Evolutionary conservation across 2,797 vertebrate genomes (phyloP), one percentile per base, ranked within the genome.

Genomic region (Leptatherina wallacei): DNA sequence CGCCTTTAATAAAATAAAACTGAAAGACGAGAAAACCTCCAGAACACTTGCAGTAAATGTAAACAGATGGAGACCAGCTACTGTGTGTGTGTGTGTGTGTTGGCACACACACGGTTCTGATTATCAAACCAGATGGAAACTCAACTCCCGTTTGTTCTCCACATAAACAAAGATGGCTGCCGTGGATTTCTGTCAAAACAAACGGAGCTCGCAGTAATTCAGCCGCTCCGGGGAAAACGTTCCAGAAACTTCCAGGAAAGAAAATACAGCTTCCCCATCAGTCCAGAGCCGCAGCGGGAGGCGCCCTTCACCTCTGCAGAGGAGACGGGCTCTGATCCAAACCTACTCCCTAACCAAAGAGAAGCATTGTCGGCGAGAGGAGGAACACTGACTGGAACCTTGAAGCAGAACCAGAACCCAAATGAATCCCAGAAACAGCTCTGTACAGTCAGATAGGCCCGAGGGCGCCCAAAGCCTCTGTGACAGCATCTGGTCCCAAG

Each of bases 71-170:
- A 79, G 77, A 84, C 72, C 84, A 71, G 85, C 85, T 85, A 59
- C 82, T 56, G 36, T 32, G 71, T 54, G 64, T 32, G 73, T 66
- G 65, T 71, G 73, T 66, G 69, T 71, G 65, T 67, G 63, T 71
- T 40, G 27, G 62, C 27, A 44, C 52, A 79, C 89, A 91, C 81
- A 84, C 59, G 75, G 80, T 68, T 85, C 71, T 86, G 88, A 94
- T 94, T 90, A 89, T 80, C 77, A 83, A 84, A 92, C 88, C 94
- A 94, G 93, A 93, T 88, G 88, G 88, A 87, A 90, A 90, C 83
- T 84, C 58, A 40, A 90, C 80, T 85, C 84, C 73, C 77, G 64
- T 90, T 89, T 84, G 80, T 88, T 84, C 80, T 73, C 56, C 51
- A 77, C 75, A 91, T 86, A 94, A 93, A 92, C 91, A 94, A 89